Percentiles rank a stretch among this genome's conserved stretches.
Conservation (phyloP, 2,797 vertebrate genomes). For the Pachyuromys duprasi region DNA sequence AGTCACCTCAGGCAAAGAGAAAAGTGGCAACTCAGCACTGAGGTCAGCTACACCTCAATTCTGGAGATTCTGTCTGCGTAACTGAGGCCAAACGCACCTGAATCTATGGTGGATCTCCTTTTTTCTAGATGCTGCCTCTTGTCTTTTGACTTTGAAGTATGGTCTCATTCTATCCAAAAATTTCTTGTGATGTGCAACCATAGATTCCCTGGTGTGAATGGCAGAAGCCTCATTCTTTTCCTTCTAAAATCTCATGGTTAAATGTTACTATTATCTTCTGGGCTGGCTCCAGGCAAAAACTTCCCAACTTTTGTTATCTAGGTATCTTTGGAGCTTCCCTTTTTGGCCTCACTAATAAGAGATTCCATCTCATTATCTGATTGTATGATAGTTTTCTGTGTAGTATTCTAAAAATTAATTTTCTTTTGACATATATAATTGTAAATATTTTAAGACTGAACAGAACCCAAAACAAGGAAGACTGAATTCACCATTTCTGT, state of each 20-base stretch:
- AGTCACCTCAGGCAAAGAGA: not conserved
- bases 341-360: not conserved
- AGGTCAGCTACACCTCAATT: not conserved
- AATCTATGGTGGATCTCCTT: not conserved
- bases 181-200: not conserved
- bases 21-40: not conserved
- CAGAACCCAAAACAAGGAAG: not conserved
- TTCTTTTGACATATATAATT: not conserved
- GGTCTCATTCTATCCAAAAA: not conserved
- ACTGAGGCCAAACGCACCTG: not conserved
- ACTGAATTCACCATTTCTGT: not conserved
- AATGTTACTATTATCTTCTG: not conserved
- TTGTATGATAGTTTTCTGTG: not conserved
- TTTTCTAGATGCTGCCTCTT: not conserved
- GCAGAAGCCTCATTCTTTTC: not conserved
- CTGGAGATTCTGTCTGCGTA: not conserved
- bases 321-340: not conserved
- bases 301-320: not conserved
- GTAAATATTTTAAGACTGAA: slow-evolving; percentile 4
- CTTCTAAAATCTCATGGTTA: not conserved
- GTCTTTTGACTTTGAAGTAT: not conserved
- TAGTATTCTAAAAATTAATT: not conserved
- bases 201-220: not conserved
- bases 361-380: not conserved
- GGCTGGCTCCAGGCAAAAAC: not conserved